phyloP scores from a whole-genome alignment of 2,797 vertebrate genomes.

The Protonibea diacanthus region DNA sequence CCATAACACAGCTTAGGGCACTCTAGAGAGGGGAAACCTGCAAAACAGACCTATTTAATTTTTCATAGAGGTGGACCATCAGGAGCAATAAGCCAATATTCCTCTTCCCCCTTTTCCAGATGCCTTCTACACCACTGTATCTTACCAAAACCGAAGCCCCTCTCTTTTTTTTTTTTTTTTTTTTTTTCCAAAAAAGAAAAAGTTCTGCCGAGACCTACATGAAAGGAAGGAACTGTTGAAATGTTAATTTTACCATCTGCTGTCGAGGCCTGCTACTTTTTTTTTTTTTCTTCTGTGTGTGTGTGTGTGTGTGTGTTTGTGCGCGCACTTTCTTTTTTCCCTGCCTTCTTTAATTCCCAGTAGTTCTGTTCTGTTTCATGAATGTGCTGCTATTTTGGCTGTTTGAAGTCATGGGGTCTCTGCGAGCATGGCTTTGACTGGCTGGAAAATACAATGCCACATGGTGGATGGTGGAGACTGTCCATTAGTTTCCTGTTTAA shows the following conservation, averaged over 20 bases:
- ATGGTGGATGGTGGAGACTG: constrained; percentile 77
- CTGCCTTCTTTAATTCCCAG: constrained; percentile 91
- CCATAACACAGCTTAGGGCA: constrained; percentile 93
- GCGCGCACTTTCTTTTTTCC: constrained; percentile 75
- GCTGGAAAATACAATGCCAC: constrained; percentile 89
- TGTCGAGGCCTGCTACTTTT: constrained; percentile 97
- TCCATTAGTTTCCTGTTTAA: constrained; percentile 81
- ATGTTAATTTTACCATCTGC: constrained; percentile 99
- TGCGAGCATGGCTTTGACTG: constrained; percentile 87
- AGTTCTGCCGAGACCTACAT: constrained; percentile 94
- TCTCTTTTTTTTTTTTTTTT: constrained; percentile 63
- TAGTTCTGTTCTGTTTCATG: constrained; percentile 97
- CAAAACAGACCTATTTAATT: constrained; percentile 98
- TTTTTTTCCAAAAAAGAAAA: constrained; percentile 83
- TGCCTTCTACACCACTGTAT: constrained; percentile 95
- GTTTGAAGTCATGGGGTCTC: constrained; percentile 92
- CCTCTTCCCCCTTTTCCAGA: constrained; percentile 97
- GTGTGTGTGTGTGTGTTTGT: constrained; percentile 53
- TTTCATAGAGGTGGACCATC: constrained; percentile 96
- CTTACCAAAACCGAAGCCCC: constrained; percentile 91
- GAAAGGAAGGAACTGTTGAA: constrained; percentile 98
- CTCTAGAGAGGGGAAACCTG: constrained; percentile 93
- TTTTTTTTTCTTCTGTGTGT: constrained; percentile 73
- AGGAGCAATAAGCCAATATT: constrained; percentile 98
- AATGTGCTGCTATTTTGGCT: constrained; percentile 95